Evolutionary conservation across 2,888 invertebrate species (phyloP), one percentile per base, ranked within the genome.

Genomic region (Oscheius myriophilus): DNA sequence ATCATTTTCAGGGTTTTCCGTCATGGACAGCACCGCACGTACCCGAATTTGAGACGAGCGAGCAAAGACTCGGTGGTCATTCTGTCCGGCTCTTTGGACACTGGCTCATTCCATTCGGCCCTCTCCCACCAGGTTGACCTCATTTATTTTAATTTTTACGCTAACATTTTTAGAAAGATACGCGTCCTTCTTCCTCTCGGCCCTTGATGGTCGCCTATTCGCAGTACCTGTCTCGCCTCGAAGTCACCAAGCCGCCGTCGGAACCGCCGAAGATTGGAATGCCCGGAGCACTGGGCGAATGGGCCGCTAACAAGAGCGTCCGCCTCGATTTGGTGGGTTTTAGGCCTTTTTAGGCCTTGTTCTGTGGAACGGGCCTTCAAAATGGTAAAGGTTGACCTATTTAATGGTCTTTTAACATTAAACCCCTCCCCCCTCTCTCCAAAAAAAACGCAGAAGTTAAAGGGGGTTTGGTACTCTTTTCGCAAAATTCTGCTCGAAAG

Each of bases 101-200:
- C 33, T 9, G 33, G 33, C 33, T 74, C 73, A 4, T 78, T 78
- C 58, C 73, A 78, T 58, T 76, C 76, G 14, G 73, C 76, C 12
- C 42, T 57, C 16, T 73, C 73, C 3, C 73, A 70, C 41, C 76
- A 71, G 21, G 41, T 69, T 21, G 23, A 52, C n/a, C 11, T 64
- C 23, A 53, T 39, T 11, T 23, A 21, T 33, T 12, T n/a, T 39
- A 7, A n/a, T 16, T 4, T 6, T 49, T 2, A 18, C 21, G 49
- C 3, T 6, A 11, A 49, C 11, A 43, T 18, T 21, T 54, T 55
- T 49, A 66, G 61, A 63, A 69, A 14, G 71, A 72, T 14, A 45
- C 26, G 6, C 54, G 54, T n/a, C 54, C 65, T 12, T 23, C 45
- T 1, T 33, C 51, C 2, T n/a, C 14, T 42, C 41, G 33, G 1